Base-by-base conservation (phyloP, 2,113 vertebrate species). In the Crocuta crocuta region DNA sequence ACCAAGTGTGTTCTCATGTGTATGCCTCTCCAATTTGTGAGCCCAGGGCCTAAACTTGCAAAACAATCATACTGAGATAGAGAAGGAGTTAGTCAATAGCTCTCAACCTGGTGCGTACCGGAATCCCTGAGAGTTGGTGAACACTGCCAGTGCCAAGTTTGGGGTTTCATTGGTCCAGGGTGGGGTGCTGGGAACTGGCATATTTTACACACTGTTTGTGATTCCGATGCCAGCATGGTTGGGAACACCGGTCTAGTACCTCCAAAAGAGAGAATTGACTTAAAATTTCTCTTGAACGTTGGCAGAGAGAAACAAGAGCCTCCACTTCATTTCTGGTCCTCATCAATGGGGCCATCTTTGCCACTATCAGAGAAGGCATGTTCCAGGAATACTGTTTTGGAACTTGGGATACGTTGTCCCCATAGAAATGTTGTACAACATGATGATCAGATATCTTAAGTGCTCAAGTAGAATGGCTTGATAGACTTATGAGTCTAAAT, bases 211-310 rank as follows among this genome's bases (percentile, higher is more conserved):
- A n/a, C 1, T 4, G 2, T 11, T 76, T 7, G 35, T 53, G 55
- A 63, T 43, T 80, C 66, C n/a, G 24, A 73, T 23, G 19, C 35
- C 23, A 26, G 11, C 48, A 31, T 11, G 43, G 23, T 65, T 65
- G 24, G 89, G 43, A 89, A 50, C 12, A 33, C n/a, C 68, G 48
- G 55, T 23, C 8, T 80, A 28, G 28, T 31, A 68, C 45, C n/a
- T 76, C 28, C 48, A 26, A 82, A 92, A 88, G 48, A 93, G 12
- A 86, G n/a, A 58, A 63, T 8, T n/a, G 23, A 74, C 39, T 89
- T 76, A 66, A 55, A 65, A 39, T 85, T 94, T 82, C 74, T 96
- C 74, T 91, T 71, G 61, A 80, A 68, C 28, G 76, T 80, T 61
- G 84, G 11, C 70, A 74, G 39, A 28, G 74, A 78, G 26, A 61